These are phyloP conservation scores for Verasper variegatus DNA, from an alignment of 2,113 vertebrate species.

Conservation along the genomic window DNA sequence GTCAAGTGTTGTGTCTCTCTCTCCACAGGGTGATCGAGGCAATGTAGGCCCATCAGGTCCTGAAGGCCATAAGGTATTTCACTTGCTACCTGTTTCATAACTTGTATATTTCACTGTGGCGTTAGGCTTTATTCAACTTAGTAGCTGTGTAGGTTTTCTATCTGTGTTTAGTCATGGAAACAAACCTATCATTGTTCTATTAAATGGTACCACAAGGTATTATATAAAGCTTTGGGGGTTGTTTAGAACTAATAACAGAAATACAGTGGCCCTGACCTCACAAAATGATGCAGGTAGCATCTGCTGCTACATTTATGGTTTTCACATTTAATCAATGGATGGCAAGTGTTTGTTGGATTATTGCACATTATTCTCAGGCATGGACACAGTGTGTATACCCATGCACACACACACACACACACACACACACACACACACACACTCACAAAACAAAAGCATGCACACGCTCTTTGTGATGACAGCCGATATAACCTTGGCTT, in stretches of 20 bases:
- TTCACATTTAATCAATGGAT: slow-evolving; percentile 22
- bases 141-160: too few species aligned
- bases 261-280: slow-evolving; percentile 9
- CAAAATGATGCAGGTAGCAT: slow-evolving; percentile 28
- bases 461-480: not conserved
- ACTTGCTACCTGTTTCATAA: not conserved
- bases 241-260: not conserved
- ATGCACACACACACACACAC: slow-evolving; percentile 4
- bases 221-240: not conserved
- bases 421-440: slow-evolving; percentile 11
- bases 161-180: too few species aligned
- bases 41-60: slow-evolving; percentile 83
- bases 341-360: slow-evolving; percentile 11
- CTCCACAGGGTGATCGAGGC: slow-evolving; percentile 85
- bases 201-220: not conserved
- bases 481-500: slow-evolving; percentile 34
- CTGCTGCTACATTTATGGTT: slow-evolving; percentile 31
- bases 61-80: slow-evolving; percentile 84
- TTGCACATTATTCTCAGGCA: slow-evolving; percentile 2
- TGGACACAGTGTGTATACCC: not conserved
- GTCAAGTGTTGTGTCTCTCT: slow-evolving; percentile 46
- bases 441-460: not conserved
- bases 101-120: not conserved
- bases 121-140: not conserved
- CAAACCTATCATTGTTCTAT: not conserved